Base-by-base conservation (phyloP, 2,888 invertebrate species). In the Microdon myrmicae region DNA sequence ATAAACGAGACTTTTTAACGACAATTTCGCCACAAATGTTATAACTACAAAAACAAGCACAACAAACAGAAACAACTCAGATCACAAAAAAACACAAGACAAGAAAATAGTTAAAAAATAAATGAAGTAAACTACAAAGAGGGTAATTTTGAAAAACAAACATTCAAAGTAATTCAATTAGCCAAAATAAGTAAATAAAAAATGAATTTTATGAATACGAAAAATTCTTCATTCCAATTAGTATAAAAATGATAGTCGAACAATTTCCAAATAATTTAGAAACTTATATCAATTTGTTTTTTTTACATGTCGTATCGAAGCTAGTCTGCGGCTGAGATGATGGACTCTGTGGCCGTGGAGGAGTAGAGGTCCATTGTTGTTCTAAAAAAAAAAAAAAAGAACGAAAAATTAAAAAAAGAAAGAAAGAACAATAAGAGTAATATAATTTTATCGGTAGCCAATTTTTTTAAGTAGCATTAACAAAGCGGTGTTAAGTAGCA, bases 281-380 rank as follows among this genome's bases (percentile, higher is more conserved):
- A 64, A 67, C 67, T 68, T 35, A 54, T 61, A 58, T 66, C 61
- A 38, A 39, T 68, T 69, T 38, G 47, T 47, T 55, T 67, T 71
- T 75, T 79, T 81, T 81, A 81, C 81, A 81, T 81, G 81, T 81
- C 75, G 81, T 78, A 73, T 81, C 81, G 80, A 81, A 81, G 81
- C 79, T 81, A 78, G 81, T 81, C 81, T 81, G 81, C 78, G 79
- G 76, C 77, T 80, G 81, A 74, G 80, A 74, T 67, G 66, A 70
- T 59, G 81, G 81, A 76, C 81, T 81, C 76, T 79, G 81, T 73
- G 81, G 80, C 79, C 81, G 74, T 73, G 81, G 79, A 69, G 81
- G 81, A 75, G 81, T 81, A 75, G 81, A 74, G 71, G 81, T 81
- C 81, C 81, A 81, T 75, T 81, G 81, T 75, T 81, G 77, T 77